These are phyloP conservation scores for Folsomia manolachei DNA, from an alignment of 2,888 invertebrate species.

Conservation along the genomic window DNA sequence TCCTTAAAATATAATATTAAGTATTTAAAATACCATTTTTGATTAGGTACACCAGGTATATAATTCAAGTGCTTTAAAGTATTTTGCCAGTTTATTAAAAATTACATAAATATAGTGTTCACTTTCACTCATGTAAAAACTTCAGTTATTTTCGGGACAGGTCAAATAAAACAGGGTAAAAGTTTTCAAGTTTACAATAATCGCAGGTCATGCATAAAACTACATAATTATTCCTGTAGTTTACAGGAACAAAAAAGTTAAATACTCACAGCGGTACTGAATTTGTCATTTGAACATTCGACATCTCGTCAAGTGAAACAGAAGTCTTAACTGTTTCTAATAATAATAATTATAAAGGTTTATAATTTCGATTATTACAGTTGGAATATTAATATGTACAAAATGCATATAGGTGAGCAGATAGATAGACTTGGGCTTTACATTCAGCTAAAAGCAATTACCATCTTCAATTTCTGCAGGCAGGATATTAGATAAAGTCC, in stretches of 20 bases:
- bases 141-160: no score
- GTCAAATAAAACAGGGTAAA: no score
- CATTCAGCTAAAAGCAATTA: no score
- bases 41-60: neutral
- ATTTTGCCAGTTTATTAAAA: neutral
- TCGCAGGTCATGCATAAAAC: neutral
- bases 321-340: neutral
- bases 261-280: neutral
- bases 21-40: conserved; percentile 2
- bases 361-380: no score
- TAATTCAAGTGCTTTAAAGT: neutral
- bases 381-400: neutral
- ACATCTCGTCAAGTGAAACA: neutral
- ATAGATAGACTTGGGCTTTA: neutral
- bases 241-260: neutral
- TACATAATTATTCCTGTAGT: neutral
- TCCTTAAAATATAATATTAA: neutral
- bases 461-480: neutral
- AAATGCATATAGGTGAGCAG: neutral
- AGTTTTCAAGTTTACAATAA: no score
- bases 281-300: neutral
- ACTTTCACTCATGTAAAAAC: no score
- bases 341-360: no score
- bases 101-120: neutral
- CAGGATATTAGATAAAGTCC: neutral